Conservation (phyloP, 2,797 vertebrate genomes). For the Onychomys torridus region DNA sequence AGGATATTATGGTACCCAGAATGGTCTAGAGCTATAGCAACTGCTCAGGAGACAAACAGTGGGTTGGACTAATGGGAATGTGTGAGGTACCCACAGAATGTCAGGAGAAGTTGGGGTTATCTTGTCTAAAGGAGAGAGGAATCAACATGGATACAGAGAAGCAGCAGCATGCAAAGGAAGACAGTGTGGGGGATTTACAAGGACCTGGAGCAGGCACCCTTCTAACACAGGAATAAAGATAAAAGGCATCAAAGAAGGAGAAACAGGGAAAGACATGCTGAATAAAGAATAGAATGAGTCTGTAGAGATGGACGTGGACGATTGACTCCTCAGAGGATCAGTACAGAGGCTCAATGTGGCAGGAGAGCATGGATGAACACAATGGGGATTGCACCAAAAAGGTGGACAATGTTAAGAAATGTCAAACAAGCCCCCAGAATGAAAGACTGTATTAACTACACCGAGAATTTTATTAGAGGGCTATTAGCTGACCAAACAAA, state of each 20-base stretch:
- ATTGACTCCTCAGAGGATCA: not conserved
- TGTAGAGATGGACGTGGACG: not conserved
- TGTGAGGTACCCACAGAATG: not conserved
- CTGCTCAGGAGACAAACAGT: not conserved
- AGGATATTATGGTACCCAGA: not conserved
- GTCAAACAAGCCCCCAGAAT: not conserved
- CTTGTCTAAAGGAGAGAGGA: not conserved
- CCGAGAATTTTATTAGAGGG: not conserved
- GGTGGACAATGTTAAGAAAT: not conserved
- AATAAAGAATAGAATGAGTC: not conserved
- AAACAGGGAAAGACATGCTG: not conserved
- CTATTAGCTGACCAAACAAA: not conserved
- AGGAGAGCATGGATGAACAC: not conserved
- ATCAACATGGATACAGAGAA: not conserved
- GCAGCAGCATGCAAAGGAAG: not conserved
- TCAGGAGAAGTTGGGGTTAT: not conserved
- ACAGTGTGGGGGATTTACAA: not conserved
- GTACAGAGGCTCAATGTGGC: not conserved
- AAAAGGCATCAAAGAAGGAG: not conserved
- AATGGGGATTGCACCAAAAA: not conserved
- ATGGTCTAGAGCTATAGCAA: not conserved
- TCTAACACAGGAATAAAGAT: not conserved
- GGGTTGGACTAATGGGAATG: not conserved
- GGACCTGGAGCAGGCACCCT: not conserved
- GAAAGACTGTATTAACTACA: not conserved